These are phyloP conservation scores for Pseudomyrmex pallidus DNA, from an alignment of 1,140 invertebrate genomes.

Conservation along the genomic window DNA sequence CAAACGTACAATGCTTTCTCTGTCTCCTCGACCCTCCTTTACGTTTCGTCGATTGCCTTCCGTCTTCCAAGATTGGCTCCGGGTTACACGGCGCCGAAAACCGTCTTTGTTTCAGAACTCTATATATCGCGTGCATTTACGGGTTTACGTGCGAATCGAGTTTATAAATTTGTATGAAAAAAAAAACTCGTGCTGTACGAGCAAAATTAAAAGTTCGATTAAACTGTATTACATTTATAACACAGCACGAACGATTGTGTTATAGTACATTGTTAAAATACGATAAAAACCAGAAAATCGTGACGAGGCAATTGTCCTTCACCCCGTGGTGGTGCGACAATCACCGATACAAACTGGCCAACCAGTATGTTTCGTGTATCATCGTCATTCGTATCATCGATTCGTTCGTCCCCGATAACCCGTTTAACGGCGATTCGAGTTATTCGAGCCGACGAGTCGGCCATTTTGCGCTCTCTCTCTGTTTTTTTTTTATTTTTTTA, in stretches of 20 bases:
- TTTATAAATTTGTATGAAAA: constrained; percentile 3
- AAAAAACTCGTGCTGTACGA: too few relatives aligned
- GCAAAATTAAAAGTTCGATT: constrained; percentile 12
- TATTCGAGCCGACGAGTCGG: constrained; percentile 62
- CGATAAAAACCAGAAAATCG: constrained; percentile 42
- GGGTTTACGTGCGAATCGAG: not conserved
- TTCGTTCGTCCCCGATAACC: constrained; percentile 68
- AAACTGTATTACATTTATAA: constrained; percentile 34
- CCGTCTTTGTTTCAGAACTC: constrained; percentile 22
- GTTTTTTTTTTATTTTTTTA: not conserved
- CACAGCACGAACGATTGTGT: constrained; percentile 19
- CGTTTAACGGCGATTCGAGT: constrained; percentile 64
- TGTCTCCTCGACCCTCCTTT: constrained; percentile 48
- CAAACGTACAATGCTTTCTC: constrained; percentile 68
- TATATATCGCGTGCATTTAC: too few relatives aligned
- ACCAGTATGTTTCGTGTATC: constrained; percentile 16
- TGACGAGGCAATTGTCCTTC: constrained; percentile 61
- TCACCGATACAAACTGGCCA: constrained; percentile 31
- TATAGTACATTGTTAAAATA: constrained; percentile 35
- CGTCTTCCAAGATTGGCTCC: constrained; percentile 66
- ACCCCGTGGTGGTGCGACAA: constrained; percentile 48
- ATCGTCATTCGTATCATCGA: constrained; percentile 62
- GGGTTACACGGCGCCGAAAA: constrained; percentile 32
- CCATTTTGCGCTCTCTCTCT: constrained; percentile 41
- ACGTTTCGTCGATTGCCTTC: constrained; percentile 66